Evolutionary conservation across 2,113 vertebrate genomes (phyloP), one percentile per base, ranked within the genome.

Genomic region (Nyctibius bracteatus): DNA sequence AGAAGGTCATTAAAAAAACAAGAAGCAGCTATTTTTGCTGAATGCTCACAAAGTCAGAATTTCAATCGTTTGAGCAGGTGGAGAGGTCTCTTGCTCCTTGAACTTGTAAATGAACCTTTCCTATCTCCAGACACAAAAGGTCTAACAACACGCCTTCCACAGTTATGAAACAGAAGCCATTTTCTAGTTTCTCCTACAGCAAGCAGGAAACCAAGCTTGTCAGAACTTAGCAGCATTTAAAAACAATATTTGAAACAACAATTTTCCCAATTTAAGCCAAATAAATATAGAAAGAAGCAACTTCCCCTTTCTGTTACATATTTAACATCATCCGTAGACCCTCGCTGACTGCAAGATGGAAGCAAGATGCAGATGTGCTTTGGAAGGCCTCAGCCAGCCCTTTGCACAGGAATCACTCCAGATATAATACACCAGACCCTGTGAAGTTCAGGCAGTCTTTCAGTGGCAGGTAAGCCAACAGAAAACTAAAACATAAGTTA

Each of bases 31-130:
- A 10, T 73, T 77, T 92, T 91, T 88, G 9, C 89, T 68, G 78
- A 95, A 81, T 58, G 66, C 28, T 73, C n/a, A 88, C 35, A 73
- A 80, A 85, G 39, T n/a, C 57, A 91, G 44, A 74, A 92, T 71
- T 94, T 73, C 70, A 80, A 79, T 70, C 83, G 74, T 90, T 54
- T 80, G 74, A 83, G 81, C 92, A 93, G 49, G 54, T 93, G 67
- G 66, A 95, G 88, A 90, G 74, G 87, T 85, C 84, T 92, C 46
- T 62, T 68, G 65, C 74, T 80, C 70, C 87, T 61, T 91, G 58
- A 92, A 94, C 81, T 79, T 54, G 31, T 43, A 73, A 93, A 90
- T 94, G 88, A 96, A 86, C 81, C 70, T 90, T 43, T 88, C 22
- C 51, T 71, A 43, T 73, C 72, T 88, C 37, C 63, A 84, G 71